These are phyloP conservation scores for Apus apus DNA, from an alignment of 2,113 vertebrate species.

Conservation along the genomic window DNA sequence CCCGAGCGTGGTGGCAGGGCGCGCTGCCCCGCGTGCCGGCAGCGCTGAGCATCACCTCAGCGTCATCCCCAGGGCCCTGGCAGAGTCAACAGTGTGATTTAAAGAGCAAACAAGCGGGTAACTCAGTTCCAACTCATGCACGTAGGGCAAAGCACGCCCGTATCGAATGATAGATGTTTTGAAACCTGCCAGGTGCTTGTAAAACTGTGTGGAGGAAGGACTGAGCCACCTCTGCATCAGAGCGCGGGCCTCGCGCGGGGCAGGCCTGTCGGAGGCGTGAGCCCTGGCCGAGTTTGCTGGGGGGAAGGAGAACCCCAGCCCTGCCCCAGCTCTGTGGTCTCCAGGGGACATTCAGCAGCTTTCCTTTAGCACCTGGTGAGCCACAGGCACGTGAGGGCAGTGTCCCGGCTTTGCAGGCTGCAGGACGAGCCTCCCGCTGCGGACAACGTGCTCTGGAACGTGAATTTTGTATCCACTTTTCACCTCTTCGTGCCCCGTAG, in stretches of 20 bases:
- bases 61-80: rapidly evolving
- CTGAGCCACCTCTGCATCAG: neutral
- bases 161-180: neutral
- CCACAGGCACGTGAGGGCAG: neutral
- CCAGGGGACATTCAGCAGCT: conserved; percentile 74
- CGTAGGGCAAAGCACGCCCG: rapidly evolving
- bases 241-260: rapidly evolving
- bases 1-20: too few species aligned
- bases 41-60: rapidly evolving
- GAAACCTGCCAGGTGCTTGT: neutral
- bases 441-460: neutral
- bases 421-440: neutral
- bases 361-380: conserved; percentile 47
- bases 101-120: neutral
- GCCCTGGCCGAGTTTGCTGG: rapidly evolving
- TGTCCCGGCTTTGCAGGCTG: neutral
- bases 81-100: neutral
- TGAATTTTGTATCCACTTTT: neutral
- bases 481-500: neutral
- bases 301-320: neutral
- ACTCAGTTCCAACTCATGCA: neutral
- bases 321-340: conserved; percentile 74
- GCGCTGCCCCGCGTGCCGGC: rapidly evolving
- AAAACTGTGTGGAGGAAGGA: neutral
- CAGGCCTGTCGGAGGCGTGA: rapidly evolving